Percentiles rank a stretch among this genome's conserved stretches.
These are phyloP conservation scores for Drosophila obscura DNA, from an alignment of 1,140 invertebrate genomes.

Conservation along the genomic window DNA sequence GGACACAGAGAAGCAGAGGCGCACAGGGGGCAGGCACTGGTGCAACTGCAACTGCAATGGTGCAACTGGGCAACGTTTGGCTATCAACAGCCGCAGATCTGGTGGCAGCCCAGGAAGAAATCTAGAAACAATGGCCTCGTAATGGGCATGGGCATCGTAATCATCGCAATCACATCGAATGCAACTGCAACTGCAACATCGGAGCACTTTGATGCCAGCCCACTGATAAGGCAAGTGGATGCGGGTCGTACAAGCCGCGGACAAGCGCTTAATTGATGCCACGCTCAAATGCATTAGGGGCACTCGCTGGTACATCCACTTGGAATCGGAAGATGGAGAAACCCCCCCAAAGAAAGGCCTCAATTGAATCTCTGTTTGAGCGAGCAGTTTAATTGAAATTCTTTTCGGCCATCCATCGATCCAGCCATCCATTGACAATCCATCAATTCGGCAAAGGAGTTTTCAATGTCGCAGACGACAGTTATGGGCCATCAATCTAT, in stretches of 20 bases:
- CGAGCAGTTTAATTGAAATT: conserved; percentile 28
- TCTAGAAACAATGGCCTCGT: conserved; percentile 62
- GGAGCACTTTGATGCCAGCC: conserved; percentile 45
- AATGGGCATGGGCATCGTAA: conserved; percentile 56
- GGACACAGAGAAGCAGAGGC: conserved; percentile 9
- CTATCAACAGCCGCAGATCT: conserved; percentile 58
- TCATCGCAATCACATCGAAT: conserved; percentile 39
- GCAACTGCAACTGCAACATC: conserved; percentile 45
- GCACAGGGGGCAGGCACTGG: conserved; percentile 7
- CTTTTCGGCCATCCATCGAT: background rate
- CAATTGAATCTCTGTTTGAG: background rate
- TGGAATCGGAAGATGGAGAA: background rate
- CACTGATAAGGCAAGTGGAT: conserved; percentile 58
- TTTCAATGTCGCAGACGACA: conserved; percentile 24
- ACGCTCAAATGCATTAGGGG: conserved; percentile 47
- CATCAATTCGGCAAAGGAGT: conserved; percentile 41
- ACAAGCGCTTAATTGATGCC: conserved; percentile 63
- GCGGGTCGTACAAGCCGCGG: conserved; percentile 52
- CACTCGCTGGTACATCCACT: conserved; percentile 22
- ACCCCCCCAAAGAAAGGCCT: background rate
- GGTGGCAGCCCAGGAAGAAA: conserved; percentile 32
- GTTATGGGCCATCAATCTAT: conserved; percentile 49
- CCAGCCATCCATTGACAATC: conserved; percentile 33
- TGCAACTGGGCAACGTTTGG: conserved; percentile 20
- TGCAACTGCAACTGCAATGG: conserved; percentile 4